A percentile compares a stretch with the other conserved stretches of the same genome.
These are phyloP conservation scores for Hecatera dysodea DNA, from an alignment of 2,888 invertebrate genomes.

Conservation along the genomic window DNA sequence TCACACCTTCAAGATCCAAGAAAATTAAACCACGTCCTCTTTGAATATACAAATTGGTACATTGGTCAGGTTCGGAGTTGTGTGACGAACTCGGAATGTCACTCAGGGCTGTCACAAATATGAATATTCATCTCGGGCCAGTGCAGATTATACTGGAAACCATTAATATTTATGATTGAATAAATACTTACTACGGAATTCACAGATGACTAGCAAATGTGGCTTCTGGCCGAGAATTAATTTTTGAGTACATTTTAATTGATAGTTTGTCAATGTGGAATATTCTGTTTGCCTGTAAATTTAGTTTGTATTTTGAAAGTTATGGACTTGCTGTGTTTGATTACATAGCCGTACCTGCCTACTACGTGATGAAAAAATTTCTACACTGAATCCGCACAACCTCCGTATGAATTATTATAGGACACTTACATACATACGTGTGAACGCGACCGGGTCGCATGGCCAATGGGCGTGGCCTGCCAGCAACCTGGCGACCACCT, in stretches of 20 bases:
- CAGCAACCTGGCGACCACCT: too few relatives aligned
- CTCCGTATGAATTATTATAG: too few relatives aligned
- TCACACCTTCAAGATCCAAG: not conserved
- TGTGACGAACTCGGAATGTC: conserved; percentile 25
- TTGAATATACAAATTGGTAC: conserved; percentile 14
- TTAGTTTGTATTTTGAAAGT: not conserved
- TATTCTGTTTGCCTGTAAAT: conserved; percentile 17
- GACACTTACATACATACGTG: too few relatives aligned
- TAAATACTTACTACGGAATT: conserved; percentile 55
- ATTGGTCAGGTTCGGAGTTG: conserved; percentile 15
- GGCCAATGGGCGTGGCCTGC: too few relatives aligned
- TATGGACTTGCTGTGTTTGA: not conserved
- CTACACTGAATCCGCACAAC: not conserved
- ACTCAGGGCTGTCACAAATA: conserved; percentile 41
- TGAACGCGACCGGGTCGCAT: too few relatives aligned
- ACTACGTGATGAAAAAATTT: not conserved
- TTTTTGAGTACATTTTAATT: conserved; percentile 25
- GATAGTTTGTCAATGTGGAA: not conserved
- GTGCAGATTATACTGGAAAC: conserved; percentile 34
- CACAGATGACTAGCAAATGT: conserved; percentile 37
- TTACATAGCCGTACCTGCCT: not conserved
- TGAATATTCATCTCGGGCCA: conserved; percentile 63
- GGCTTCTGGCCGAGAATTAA: conserved; percentile 14
- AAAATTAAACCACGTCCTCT: conserved; percentile 13
- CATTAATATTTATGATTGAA: conserved; percentile 66